phyloP scores from a whole-genome alignment of 2,888 invertebrate species.

The Smittia aterrima region DNA sequence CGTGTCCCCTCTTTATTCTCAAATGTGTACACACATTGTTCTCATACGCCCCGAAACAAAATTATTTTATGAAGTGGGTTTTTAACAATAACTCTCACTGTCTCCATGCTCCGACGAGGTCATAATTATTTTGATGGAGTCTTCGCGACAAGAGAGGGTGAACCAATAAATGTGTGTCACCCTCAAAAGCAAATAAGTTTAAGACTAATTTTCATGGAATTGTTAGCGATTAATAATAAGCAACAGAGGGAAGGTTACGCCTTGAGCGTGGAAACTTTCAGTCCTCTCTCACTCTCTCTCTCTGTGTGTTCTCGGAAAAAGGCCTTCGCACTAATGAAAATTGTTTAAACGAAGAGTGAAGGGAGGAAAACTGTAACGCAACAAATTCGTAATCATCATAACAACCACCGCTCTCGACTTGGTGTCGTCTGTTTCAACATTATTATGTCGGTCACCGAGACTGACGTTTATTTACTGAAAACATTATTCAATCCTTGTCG shows the following conservation, averaged over 20 bases:
- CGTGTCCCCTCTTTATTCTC: neutral
- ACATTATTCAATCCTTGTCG: neutral
- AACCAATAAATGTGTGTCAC: conserved; percentile 12
- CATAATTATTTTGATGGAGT: conserved; percentile 4
- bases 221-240: neutral
- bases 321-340: neutral
- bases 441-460: neutral
- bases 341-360: neutral
- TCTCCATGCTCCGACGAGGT: neutral
- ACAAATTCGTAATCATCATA: neutral
- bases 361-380: neutral
- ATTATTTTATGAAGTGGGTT: conserved; percentile 22
- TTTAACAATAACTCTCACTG: neutral
- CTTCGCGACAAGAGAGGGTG: neutral
- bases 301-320: neutral
- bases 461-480: neutral
- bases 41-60: neutral
- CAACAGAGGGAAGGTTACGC: neutral
- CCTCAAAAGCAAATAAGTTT: conserved; percentile 33
- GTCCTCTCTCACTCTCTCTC: neutral
- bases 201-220: neutral
- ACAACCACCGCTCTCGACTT: neutral
- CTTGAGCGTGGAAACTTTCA: neutral
- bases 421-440: neutral
- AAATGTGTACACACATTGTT: neutral